Base-by-base conservation (phyloP, 2,113 vertebrate genomes). In the Hassar affinis region DNA sequence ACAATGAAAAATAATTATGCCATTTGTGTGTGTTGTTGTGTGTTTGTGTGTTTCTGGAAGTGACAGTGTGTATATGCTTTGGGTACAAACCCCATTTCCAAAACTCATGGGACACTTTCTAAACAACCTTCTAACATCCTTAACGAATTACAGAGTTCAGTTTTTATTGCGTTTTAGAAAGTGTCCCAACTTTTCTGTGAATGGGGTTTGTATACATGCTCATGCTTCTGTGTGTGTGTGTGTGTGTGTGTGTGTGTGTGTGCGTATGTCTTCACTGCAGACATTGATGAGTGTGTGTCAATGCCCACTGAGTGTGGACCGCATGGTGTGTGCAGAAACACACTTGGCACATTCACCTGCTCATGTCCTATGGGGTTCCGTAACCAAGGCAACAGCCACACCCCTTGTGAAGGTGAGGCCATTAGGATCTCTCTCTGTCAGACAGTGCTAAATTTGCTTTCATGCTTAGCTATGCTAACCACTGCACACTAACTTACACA, bases 371-470 rank as follows among this genome's bases (percentile, higher is more conserved):
- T 0, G 10, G 92, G 93, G 2, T 94, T 91, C 56, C 18, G 4
- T 3, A 79, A 25, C 0, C 0, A 0, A 71, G 81, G 0, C 2
- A 6, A 1, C 4, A 0, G 0, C 3, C 0, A 0, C 1, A 18
- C 6, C 35, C 35, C 61, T 25, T 94, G 93, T 69, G n/a, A 0
- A 88, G 92, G 93, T 93, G 85, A 91, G 87, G 1, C 22, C 25
- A 2, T 7, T 47, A 57, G 64, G 35, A 56, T 15, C 57, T 8
- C 56, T 59, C 54, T 22, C 61, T 35, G 64, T 71, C 59, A 78
- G 45, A 49, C 33, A 56, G 22, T 6, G n/a, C 77, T 56, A 61
- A 77, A 81, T 78, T 45, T 15, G 27, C 71, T 45, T 80, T 33
- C 51, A 75, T 78, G 61, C 47, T 51, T 45, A 51, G 54, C 66